Evolutionary conservation across 2,888 invertebrate genomes (phyloP), one percentile per base, ranked within the genome.

Genomic region (Mythimna vitellina): DNA sequence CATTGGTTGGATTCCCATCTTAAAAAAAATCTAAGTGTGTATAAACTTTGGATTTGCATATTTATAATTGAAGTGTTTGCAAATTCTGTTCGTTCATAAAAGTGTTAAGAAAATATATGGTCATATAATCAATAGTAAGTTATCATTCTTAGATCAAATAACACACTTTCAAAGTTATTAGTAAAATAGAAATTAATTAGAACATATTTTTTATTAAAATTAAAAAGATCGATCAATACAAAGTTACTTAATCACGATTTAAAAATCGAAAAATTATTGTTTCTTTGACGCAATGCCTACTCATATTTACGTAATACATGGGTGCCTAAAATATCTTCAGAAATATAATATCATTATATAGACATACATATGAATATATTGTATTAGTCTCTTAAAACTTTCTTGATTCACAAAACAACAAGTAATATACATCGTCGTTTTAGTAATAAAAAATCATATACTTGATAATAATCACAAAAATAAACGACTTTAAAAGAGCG

Each of bases 251-350:
- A 8, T 10, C 29, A 70, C 61, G 54, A 22, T 54, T 54, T 58
- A 17, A 60, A 35, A 66, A 29, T 51, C 0, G 12, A 10, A n/a
- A 68, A 63, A 69, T 72, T 63, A 67, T 78, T 78, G 57, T 70
- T 83, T 82, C 74, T 65, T 79, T 69, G 72, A 71, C 63, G 61
- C 49, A 85, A 82, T 79, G 54, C 10, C n/a, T 79, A 58, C 17
- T 25, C 35, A 35, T 57, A 42, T 49, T 76, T 42, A 58, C 38
- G 22, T 63, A 66, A 60, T 20, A 60, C 7, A 35, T 20, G 35
- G n/a, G 53, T 35, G 12, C 22, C 12, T 20, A 54, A 17, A 46
- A 54, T 25, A 25, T 65, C 14, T 32, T 51, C 12, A 54, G 32
- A 56, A 51, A 61, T 25, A 46, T 61, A 12, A 60, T 51, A 56